Percentiles rank a stretch among this genome's conserved stretches.
phyloP scores from a whole-genome alignment of 2,797 vertebrate genomes.

The Erpetoichthys calabaricus region DNA sequence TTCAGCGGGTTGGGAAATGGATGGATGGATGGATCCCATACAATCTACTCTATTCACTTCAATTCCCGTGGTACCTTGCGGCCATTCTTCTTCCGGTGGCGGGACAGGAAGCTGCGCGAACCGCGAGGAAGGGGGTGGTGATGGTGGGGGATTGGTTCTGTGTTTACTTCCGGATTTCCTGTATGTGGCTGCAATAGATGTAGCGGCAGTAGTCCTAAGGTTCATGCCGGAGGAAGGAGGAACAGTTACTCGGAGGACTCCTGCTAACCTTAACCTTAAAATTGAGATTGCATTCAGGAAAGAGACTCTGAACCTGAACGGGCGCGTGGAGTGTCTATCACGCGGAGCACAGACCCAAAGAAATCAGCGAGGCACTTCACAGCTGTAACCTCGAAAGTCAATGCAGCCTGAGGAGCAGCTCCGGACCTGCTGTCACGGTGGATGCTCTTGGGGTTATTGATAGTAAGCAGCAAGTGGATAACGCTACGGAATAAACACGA shows the following conservation, averaged over 20 bases:
- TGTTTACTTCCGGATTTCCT: constrained; percentile 86
- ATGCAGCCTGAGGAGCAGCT: constrained; percentile 24
- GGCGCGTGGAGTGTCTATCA: constrained; percentile 10
- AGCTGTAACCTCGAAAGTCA: constrained; percentile 31
- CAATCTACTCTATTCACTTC: too few species aligned
- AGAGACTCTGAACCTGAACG: constrained; percentile 6
- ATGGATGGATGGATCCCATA: too few species aligned
- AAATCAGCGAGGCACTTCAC: constrained; percentile 13
- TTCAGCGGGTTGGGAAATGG: too few species aligned
- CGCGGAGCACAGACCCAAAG: constrained; percentile 15
- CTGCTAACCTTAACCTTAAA: constrained; percentile 2
- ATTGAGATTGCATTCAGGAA: constrained; percentile 9
- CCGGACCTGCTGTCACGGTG: constrained; percentile 9
- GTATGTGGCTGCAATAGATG: constrained; percentile 29
- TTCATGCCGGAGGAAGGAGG: constrained; percentile 40
- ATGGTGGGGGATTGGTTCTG: constrained; percentile 38
- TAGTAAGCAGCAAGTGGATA: constrained; percentile 14
- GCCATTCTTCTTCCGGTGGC: too few species aligned
- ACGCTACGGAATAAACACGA: constrained; percentile 1
- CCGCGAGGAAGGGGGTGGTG: constrained; percentile 10
- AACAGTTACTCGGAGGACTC: constrained; percentile 7
- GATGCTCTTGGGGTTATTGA: constrained; percentile 26
- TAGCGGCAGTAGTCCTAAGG: constrained; percentile 27
- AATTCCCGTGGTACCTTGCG: too few species aligned
- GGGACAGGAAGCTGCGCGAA: too few species aligned